These are phyloP conservation scores for Typhlichthys subterraneus DNA, from an alignment of 2,797 vertebrate genomes.

Conservation along the genomic window DNA sequence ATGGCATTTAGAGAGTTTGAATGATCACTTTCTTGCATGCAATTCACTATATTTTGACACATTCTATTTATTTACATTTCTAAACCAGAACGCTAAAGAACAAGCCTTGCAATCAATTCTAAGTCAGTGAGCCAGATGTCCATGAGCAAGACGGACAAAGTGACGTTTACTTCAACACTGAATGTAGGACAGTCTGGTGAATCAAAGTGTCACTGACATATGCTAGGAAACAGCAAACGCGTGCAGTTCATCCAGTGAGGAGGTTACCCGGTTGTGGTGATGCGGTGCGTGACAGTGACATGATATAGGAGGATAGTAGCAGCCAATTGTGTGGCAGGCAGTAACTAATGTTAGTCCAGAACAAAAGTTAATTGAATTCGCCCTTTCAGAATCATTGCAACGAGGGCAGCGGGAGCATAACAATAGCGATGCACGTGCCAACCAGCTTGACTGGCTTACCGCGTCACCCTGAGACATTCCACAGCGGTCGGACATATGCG, in stretches of 20 bases:
- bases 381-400: conserved; percentile 3
- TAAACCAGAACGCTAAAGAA: background rate
- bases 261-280: conserved; percentile 14
- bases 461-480: conserved; percentile 80
- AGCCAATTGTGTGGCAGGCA: background rate
- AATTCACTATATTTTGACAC: too few species aligned
- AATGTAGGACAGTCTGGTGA: conserved; percentile 31
- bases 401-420: conserved; percentile 34
- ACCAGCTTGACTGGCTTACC: conserved; percentile 78
- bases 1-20: too few species aligned
- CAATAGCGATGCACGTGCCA: conserved; percentile 30
- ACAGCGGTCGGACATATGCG: conserved; percentile 56
- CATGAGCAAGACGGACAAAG: conserved; percentile 12
- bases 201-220: conserved; percentile 23
- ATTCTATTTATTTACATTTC: too few species aligned
- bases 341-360: background rate
- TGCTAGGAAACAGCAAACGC: conserved; percentile 23
- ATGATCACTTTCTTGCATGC: too few species aligned
- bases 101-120: background rate
- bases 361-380: background rate
- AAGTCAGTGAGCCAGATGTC: conserved; percentile 10
- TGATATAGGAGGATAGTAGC: conserved; percentile 15
- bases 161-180: conserved; percentile 25
- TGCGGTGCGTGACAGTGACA: conserved; percentile 20
- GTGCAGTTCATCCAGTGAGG: background rate